phyloP scores from a whole-genome alignment of 2,113 vertebrate genomes.

The Tragelaphus scriptus region DNA sequence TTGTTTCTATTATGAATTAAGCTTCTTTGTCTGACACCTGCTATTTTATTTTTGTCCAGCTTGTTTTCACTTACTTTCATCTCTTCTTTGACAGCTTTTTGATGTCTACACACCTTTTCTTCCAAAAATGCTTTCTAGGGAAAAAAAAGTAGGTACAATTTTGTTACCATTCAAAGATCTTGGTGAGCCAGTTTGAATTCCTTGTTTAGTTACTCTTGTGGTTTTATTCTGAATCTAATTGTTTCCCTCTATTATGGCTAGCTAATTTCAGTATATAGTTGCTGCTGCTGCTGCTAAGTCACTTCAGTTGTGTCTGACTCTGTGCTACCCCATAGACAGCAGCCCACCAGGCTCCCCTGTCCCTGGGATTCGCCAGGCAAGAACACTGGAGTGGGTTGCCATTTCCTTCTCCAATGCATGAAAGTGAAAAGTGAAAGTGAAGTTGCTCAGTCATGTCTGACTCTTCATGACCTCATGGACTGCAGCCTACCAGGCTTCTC shows the following conservation, averaged over 20 bases:
- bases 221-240: conserved; percentile 57
- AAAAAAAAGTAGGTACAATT: not conserved
- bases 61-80: conserved; percentile 19
- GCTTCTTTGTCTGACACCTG: not conserved
- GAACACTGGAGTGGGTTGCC: too few species aligned
- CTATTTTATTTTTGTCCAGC: not conserved
- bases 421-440: too few species aligned
- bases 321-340: too few species aligned
- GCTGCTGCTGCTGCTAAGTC: not conserved
- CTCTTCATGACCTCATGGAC: too few species aligned
- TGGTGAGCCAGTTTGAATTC: conserved; percentile 55
- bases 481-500: too few species aligned
- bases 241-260: conserved; percentile 47
- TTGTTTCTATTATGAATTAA: not conserved
- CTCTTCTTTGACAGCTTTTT: not conserved
- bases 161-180: conserved; percentile 50
- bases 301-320: too few species aligned
- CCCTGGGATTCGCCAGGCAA: too few species aligned
- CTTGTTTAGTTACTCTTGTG: conserved; percentile 33
- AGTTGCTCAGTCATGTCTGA: too few species aligned
- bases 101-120: not conserved
- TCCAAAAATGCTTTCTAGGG: conserved; percentile 16
- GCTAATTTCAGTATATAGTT: conserved; percentile 65
- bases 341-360: too few species aligned
- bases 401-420: too few species aligned